These are phyloP conservation scores for Pseudopipra pipra DNA, from an alignment of 2,113 vertebrate genomes.

Conservation along the genomic window DNA sequence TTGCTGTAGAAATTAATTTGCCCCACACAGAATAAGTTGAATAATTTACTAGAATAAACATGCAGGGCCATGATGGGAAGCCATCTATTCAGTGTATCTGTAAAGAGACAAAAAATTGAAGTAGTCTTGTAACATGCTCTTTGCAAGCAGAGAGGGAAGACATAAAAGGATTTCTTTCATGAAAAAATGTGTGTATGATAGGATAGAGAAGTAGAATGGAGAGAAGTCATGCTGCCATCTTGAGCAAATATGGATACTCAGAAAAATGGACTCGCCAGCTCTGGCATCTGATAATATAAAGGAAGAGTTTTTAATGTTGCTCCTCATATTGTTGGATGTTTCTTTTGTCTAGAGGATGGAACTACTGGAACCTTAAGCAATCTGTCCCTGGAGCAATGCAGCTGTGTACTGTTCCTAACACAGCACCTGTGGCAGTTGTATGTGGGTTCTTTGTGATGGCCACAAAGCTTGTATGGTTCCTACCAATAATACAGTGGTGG, in stretches of 20 bases:
- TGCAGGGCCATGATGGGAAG: conserved; percentile 24
- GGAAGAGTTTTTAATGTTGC: neutral
- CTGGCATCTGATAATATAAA: neutral
- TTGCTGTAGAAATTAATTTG: conserved; percentile 65
- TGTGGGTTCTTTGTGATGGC: neutral
- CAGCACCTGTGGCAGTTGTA: neutral
- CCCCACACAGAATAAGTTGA: conserved; percentile 44
- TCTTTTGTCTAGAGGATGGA: neutral
- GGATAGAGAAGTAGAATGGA: neutral
- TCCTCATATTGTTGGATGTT: neutral
- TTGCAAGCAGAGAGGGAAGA: neutral
- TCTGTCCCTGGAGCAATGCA: neutral
- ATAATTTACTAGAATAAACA: conserved; percentile 63
- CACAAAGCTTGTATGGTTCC: neutral
- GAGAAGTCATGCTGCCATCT: neutral
- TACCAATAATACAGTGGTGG: neutral
- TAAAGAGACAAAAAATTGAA: conserved; percentile 4
- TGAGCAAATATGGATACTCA: rapidly evolving
- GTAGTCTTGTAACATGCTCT: neutral
- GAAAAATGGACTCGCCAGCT: neutral
- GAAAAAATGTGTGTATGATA: neutral
- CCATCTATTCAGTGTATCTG: neutral
- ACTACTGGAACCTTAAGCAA: neutral
- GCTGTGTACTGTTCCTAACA: neutral
- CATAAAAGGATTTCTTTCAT: neutral